These are phyloP conservation scores for Typhlichthys eigenmanni DNA, from an alignment of 2,797 vertebrate species.

Conservation along the genomic window DNA sequence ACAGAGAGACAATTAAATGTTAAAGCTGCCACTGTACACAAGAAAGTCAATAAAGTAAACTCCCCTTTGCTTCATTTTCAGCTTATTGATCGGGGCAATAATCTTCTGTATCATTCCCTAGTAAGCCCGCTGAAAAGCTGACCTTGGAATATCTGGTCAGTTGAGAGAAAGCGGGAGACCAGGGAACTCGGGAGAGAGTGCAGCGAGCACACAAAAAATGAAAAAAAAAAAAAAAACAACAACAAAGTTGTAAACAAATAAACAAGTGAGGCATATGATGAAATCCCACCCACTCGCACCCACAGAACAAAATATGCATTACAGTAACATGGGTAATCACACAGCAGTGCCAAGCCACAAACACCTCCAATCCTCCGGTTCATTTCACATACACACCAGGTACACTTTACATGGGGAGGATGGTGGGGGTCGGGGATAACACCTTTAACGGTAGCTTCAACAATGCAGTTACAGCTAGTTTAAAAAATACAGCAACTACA, in stretches of 20 bases:
- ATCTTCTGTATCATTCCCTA: constrained; percentile 84
- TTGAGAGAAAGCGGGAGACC: constrained; percentile 60
- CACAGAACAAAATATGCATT: constrained; percentile 21
- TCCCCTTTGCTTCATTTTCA: constrained; percentile 84
- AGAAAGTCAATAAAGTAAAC: constrained; percentile 83
- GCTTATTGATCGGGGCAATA: constrained; percentile 85
- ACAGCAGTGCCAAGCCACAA: constrained; percentile 30
- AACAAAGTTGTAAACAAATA: constrained; percentile 20
- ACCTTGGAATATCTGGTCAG: constrained; percentile 81
- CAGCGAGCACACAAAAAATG: constrained; percentile 45
- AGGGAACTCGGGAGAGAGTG: constrained; percentile 56
- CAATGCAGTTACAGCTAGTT: too few relatives aligned
- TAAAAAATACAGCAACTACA: too few relatives aligned
- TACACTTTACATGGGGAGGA: constrained; percentile 40
- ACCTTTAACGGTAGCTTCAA: too few relatives aligned
- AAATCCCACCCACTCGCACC: constrained; percentile 1
- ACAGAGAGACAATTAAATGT: constrained; percentile 85
- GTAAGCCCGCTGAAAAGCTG: constrained; percentile 81
- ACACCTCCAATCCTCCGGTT: constrained; percentile 41
- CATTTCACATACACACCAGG: constrained; percentile 56
- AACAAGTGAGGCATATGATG: too few relatives aligned
- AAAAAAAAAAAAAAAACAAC: constrained; percentile 26
- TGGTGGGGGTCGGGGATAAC: not conserved
- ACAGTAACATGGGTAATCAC: constrained; percentile 42
- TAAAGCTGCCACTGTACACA: constrained; percentile 83